Percentiles rank a stretch among this genome's conserved stretches.
Evolutionary conservation across 2,797 vertebrate species (phyloP).

Genomic region (Leptatherina wallacei): DNA sequence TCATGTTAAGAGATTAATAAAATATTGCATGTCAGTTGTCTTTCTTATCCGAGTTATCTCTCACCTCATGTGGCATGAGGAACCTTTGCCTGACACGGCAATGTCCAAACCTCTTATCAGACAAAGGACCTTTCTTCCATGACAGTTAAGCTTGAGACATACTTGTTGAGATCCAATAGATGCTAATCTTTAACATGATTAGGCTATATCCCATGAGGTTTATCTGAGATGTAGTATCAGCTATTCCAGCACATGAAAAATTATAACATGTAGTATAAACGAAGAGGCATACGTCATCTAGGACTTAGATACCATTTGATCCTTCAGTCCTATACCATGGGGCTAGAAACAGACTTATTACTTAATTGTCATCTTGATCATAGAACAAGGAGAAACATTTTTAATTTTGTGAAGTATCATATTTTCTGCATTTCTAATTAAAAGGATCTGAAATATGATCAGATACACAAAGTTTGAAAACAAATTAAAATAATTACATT

Average conservation of each 20-base stretch:
- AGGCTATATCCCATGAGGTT: background rate
- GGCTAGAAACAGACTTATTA: background rate
- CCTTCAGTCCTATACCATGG: background rate
- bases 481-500: background rate
- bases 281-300: background rate
- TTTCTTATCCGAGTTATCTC: slow-evolving; percentile 33
- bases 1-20: background rate
- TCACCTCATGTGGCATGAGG: slow-evolving; percentile 9
- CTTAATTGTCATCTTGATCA: background rate
- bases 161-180: background rate
- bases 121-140: slow-evolving; percentile 38
- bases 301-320: background rate
- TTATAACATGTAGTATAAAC: background rate
- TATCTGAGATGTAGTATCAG: slow-evolving; percentile 22
- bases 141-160: background rate
- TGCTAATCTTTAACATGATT: slow-evolving; percentile 36
- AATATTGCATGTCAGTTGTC: background rate
- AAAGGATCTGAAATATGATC: background rate
- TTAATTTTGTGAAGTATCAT: background rate
- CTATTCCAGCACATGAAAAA: background rate
- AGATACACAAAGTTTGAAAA: background rate
- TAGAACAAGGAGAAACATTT: background rate
- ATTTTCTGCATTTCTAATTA: background rate
- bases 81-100: slow-evolving; percentile 50
- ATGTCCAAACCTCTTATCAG: slow-evolving; percentile 49